These are phyloP conservation scores for Autographa pulchrina DNA, from an alignment of 2,888 invertebrate genomes.

Conservation along the genomic window DNA sequence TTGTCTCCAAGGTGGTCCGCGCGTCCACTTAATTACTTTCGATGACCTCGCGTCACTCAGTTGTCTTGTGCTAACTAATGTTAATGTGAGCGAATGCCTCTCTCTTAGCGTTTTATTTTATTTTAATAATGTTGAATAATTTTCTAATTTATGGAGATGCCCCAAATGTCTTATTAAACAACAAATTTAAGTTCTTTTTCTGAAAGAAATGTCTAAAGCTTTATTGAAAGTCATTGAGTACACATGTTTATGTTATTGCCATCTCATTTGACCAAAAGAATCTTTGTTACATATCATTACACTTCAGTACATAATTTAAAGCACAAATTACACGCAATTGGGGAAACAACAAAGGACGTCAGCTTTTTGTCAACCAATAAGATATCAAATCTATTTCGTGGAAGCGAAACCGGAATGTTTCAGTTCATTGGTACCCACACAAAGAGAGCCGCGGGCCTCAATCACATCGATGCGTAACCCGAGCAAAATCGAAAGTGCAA, in stretches of 20 bases:
- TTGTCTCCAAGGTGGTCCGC: slow-evolving; percentile 77
- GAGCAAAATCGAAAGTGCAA: slow-evolving; percentile 84
- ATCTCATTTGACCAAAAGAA: slow-evolving; percentile 11
- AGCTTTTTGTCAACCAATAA: slow-evolving; percentile 49
- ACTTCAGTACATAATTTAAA: slow-evolving; percentile 24
- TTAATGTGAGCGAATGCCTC: slow-evolving; percentile 55
- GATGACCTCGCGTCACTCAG: slow-evolving; percentile 71
- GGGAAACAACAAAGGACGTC: slow-evolving; percentile 59
- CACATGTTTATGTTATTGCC: slow-evolving; percentile 12
- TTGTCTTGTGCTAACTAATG: slow-evolving; percentile 67
- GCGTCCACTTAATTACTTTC: slow-evolving; percentile 75
- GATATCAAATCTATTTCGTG: slow-evolving; percentile 58
- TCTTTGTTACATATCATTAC: slow-evolving; percentile 41
- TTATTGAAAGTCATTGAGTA: not conserved
- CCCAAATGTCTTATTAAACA: not conserved
- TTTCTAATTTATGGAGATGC: not conserved
- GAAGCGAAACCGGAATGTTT: slow-evolving; percentile 63
- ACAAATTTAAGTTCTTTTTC: slow-evolving; percentile 16
- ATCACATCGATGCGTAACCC: slow-evolving; percentile 63
- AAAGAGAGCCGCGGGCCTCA: slow-evolving; percentile 54
- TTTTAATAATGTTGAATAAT: slow-evolving; percentile 8
- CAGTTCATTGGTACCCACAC: slow-evolving; percentile 46
- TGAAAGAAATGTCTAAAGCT: slow-evolving; percentile 19
- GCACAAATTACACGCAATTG: slow-evolving; percentile 55
- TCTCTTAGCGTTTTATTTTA: slow-evolving; percentile 32